Evolutionary conservation across 2,888 invertebrate genomes (phyloP).

Genomic region (Punctoribates punctum): DNA sequence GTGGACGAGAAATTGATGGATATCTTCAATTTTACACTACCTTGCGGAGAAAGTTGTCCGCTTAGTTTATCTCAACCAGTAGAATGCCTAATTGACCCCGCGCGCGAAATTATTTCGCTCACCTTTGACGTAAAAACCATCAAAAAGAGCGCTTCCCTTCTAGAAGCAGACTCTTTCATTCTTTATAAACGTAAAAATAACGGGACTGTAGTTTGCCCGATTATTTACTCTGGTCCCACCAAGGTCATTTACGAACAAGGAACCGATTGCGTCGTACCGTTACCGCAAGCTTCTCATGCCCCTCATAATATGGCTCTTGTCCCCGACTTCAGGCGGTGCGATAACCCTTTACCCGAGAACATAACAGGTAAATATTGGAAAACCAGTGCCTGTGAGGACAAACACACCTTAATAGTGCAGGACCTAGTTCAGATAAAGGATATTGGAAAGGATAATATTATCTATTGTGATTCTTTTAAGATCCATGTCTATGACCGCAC

Average conservation of each 20-base stretch:
- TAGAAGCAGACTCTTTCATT: not conserved
- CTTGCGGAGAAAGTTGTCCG: not conserved
- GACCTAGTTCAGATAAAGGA: constrained; percentile 3
- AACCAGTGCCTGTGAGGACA: not conserved
- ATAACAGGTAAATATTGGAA: not conserved
- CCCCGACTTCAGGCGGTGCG: not conserved
- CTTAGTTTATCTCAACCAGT: not conserved
- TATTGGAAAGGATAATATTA: not conserved
- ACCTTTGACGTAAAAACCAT: not conserved
- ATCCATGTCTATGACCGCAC: not conserved
- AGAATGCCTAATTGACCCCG: not conserved
- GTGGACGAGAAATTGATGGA: not conserved
- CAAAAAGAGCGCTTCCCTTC: not conserved
- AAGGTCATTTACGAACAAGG: not conserved
- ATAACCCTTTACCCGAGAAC: not conserved
- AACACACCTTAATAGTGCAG: not conserved
- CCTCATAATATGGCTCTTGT: not conserved
- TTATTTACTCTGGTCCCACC: not conserved
- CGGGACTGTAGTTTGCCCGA: not conserved
- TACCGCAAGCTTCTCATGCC: not conserved
- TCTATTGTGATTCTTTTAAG: not conserved
- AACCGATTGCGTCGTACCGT: not conserved
- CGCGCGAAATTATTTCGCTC: not conserved
- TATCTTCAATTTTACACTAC: constrained; percentile 1
- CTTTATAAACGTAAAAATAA: not conserved